A percentile compares a stretch with the other conserved stretches of the same genome.
Evolutionary conservation across 2,888 invertebrate genomes (phyloP).

Genomic region (Ophioninae sp.): DNA sequence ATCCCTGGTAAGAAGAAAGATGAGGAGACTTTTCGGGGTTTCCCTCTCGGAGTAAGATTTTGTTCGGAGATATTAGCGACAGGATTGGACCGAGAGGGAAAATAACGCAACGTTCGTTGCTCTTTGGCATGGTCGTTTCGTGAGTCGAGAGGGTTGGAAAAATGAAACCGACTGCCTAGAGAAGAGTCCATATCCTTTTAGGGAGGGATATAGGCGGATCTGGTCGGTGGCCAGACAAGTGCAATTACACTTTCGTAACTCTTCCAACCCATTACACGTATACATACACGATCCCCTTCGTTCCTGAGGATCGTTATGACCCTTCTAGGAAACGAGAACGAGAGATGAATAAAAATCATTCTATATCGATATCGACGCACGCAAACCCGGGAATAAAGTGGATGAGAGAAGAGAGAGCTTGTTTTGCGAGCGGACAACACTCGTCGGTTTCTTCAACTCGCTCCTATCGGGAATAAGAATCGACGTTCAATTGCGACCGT

Average conservation of each 20-base stretch:
- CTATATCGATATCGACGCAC: background rate
- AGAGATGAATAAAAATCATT: slow-evolving; percentile 8
- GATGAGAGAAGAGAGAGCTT: slow-evolving; percentile 11
- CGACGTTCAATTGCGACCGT: slow-evolving; percentile 11
- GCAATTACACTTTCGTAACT: slow-evolving; percentile 53
- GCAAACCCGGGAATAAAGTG: background rate
- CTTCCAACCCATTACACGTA: slow-evolving; percentile 18
- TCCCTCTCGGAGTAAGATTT: slow-evolving; percentile 6
- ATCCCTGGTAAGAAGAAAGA: background rate
- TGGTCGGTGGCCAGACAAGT: slow-evolving; percentile 47
- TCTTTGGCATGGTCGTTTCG: slow-evolving; percentile 5
- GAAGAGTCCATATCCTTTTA: slow-evolving; percentile 11
- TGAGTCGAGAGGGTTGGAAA: slow-evolving; percentile 11
- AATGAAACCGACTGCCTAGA: slow-evolving; percentile 22
- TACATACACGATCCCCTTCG: background rate
- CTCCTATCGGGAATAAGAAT: slow-evolving; percentile 4
- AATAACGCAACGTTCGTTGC: slow-evolving; percentile 11
- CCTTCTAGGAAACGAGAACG: background rate
- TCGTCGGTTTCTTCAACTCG: slow-evolving; percentile 36
- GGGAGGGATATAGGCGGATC: slow-evolving; percentile 29
- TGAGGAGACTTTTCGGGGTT: background rate
- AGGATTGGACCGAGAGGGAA: slow-evolving; percentile 3
- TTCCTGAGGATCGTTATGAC: slow-evolving; percentile 22
- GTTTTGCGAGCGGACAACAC: background rate
- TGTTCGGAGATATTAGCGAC: slow-evolving; percentile 23